Percentiles rank a stretch among this genome's conserved stretches.
Conservation (phyloP, 2,797 vertebrate genomes). For the Acrossocheilus fasciatus region DNA sequence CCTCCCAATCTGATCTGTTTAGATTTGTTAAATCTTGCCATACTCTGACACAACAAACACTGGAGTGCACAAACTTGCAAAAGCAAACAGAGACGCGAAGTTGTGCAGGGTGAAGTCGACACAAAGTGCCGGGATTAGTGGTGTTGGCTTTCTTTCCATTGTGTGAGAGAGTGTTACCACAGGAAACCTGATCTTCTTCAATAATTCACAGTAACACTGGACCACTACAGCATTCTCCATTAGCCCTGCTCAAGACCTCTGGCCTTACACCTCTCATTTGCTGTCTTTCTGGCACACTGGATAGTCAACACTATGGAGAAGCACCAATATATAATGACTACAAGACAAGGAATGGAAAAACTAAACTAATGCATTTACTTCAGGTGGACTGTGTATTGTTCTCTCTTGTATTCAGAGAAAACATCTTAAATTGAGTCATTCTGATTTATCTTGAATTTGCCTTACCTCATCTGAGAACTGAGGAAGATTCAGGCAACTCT, state of each 20-base stretch:
- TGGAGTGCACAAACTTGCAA: conserved; percentile 24
- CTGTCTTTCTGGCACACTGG: conserved; percentile 51
- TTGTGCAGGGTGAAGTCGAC: conserved; percentile 36
- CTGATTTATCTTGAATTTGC: neutral
- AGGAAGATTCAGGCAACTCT: neutral
- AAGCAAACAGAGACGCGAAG: conserved; percentile 47
- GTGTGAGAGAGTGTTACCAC: conserved; percentile 70
- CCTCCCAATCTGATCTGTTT: neutral
- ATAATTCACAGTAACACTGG: conserved; percentile 77
- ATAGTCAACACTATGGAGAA: neutral
- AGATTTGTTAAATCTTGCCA: neutral
- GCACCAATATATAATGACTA: neutral
- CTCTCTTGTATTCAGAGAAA: neutral
- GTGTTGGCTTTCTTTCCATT: conserved; percentile 83
- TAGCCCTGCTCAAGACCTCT: conserved; percentile 73
- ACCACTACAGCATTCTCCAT: conserved; percentile 72
- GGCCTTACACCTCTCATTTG: conserved; percentile 73
- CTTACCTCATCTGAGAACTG: neutral
- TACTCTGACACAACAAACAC: conserved; percentile 1
- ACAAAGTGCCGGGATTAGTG: conserved; percentile 71
- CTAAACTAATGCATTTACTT: neutral
- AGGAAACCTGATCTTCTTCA: conserved; percentile 77
- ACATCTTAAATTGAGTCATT: neutral
- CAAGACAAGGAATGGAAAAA: neutral
- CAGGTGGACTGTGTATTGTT: neutral